Evolutionary conservation across 1,140 invertebrate genomes (phyloP).

Genomic region (Lutraria rhynchaena): DNA sequence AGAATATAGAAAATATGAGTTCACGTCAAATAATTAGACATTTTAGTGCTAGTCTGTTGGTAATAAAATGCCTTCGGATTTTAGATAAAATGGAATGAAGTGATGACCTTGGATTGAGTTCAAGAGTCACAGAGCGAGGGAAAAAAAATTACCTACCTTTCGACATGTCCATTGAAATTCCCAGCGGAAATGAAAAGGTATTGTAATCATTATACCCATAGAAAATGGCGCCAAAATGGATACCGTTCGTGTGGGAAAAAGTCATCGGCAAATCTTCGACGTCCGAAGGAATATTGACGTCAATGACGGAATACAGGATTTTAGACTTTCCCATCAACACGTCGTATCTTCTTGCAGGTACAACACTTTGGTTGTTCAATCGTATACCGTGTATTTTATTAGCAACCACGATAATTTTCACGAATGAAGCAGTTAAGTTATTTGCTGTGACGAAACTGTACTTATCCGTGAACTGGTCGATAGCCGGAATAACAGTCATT

Average conservation of each 20-base stretch:
- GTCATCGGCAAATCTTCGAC: not conserved
- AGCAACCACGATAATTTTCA: conserved; percentile 22
- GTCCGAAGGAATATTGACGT: not conserved
- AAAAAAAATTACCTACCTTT: conserved; percentile 20
- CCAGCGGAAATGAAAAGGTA: conserved; percentile 9
- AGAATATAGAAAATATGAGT: too few relatives aligned
- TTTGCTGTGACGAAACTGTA: conserved; percentile 4
- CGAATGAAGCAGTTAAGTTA: not conserved
- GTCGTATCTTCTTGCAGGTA: not conserved
- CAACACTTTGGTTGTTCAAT: conserved; percentile 19
- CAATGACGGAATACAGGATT: not conserved
- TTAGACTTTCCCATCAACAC: not conserved
- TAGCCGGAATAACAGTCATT: conserved; percentile 31
- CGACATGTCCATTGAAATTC: conserved; percentile 25
- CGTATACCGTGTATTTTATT: not conserved
- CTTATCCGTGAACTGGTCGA: conserved; percentile 4
- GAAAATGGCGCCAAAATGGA: conserved; percentile 41
- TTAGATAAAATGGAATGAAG: too few relatives aligned
- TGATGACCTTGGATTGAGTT: too few relatives aligned
- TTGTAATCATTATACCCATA: conserved; percentile 19
- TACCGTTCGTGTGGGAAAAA: not conserved
- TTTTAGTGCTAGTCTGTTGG: too few relatives aligned
- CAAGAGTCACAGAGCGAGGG: too few relatives aligned
- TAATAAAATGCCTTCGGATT: too few relatives aligned
- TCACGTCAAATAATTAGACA: too few relatives aligned